Conservation (phyloP, 1,140 invertebrate genomes). For the Onthophagus taurus region DNA sequence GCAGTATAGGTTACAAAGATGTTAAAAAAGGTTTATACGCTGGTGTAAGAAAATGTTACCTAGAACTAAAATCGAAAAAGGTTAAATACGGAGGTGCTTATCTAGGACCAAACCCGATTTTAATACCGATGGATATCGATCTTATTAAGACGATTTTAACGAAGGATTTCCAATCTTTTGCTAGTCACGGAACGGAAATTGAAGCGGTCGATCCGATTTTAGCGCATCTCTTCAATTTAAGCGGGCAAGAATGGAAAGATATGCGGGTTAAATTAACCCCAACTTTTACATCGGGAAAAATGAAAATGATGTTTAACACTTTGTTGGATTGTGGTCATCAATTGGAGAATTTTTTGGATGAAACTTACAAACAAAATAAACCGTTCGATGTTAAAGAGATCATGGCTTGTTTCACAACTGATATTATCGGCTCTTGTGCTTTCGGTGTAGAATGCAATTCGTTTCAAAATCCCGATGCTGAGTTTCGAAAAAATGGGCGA, state of each 20-base stretch:
- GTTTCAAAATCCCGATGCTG: conserved; percentile 33
- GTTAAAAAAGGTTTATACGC: neutral
- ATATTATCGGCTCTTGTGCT: conserved; percentile 40
- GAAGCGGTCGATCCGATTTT: conserved; percentile 38
- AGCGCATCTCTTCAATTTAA: conserved; percentile 38
- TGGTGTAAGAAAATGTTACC: neutral
- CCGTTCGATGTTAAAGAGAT: conserved; percentile 1
- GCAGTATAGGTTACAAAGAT: conserved; percentile 20
- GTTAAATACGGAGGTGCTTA: conserved; percentile 1
- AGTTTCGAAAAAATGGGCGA: conserved; percentile 27
- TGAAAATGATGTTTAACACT: conserved; percentile 38
- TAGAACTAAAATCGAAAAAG: neutral
- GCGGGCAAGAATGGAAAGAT: conserved; percentile 39
- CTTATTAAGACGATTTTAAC: conserved; percentile 44
- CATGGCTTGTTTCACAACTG: too few relatives aligned
- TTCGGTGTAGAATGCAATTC: conserved; percentile 43
- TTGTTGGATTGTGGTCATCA: conserved; percentile 5
- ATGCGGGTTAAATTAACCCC: conserved; percentile 38
- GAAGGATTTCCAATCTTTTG: conserved; percentile 41
- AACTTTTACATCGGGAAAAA: conserved; percentile 40
- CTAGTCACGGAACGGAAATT: conserved; percentile 35
- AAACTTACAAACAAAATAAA: neutral
- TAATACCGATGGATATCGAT: conserved; percentile 32
- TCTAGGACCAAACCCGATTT: conserved; percentile 4
- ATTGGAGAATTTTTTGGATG: neutral